phyloP scores from a whole-genome alignment of 1,140 invertebrate genomes.

The Cyrtorhinus lividipennis region DNA sequence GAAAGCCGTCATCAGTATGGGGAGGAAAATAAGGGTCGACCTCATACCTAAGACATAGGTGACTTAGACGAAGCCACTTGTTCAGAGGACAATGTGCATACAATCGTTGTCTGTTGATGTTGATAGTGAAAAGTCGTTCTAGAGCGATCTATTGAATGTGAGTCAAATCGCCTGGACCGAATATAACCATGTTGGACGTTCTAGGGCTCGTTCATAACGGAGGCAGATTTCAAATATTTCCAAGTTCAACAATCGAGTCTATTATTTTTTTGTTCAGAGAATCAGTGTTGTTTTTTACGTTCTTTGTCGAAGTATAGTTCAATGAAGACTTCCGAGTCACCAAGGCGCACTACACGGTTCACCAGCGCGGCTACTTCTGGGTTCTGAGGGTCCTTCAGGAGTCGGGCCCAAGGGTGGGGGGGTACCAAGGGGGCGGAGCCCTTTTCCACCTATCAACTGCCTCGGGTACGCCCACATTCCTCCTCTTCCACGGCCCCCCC shows the following conservation, averaged over 20 bases:
- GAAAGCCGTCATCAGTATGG: constrained; percentile 21
- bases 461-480: neutral
- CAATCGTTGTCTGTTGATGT: no score
- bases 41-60: constrained; percentile 18
- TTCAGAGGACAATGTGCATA: no score
- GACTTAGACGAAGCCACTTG: constrained; percentile 2
- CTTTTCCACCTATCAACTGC: neutral
- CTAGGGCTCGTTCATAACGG: no score
- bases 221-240: no score
- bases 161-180: no score
- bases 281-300: no score
- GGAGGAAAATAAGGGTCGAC: constrained; percentile 21
- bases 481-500: neutral
- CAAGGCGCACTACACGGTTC: neutral
- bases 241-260: no score
- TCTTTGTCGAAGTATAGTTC: no score
- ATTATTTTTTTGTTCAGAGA: no score
- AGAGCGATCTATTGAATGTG: no score
- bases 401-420: neutral
- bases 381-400: neutral
- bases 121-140: no score
- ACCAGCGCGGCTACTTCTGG: constrained; percentile 7
- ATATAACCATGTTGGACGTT: no score
- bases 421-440: neutral
- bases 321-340: neutral